phyloP scores from a whole-genome alignment of 2,113 vertebrate species.

The Etia nguti region DNA sequence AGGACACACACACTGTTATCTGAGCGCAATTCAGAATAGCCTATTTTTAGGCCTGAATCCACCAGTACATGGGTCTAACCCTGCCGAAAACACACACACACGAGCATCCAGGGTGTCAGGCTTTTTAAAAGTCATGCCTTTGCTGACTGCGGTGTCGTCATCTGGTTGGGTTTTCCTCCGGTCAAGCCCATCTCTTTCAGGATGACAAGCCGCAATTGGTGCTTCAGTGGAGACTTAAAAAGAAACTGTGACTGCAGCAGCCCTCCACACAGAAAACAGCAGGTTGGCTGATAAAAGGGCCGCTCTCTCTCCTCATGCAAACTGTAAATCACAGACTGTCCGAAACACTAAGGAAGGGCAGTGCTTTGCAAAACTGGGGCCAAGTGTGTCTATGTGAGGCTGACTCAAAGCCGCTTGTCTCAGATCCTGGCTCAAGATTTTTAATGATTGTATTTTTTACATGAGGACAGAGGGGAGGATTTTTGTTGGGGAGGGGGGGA shows the following conservation, averaged over 20 bases:
- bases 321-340: conserved; percentile 34
- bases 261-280: neutral
- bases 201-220: neutral
- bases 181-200: neutral
- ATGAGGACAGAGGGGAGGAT: neutral
- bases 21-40: conserved; percentile 2
- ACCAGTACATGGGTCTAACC: neutral
- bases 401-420: neutral
- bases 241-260: conserved; percentile 3
- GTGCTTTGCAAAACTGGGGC: neutral
- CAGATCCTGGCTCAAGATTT: neutral
- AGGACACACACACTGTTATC: neutral
- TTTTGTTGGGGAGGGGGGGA: neutral
- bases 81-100: neutral
- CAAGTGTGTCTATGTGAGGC: neutral
- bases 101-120: neutral
- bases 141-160: neutral
- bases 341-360: neutral
- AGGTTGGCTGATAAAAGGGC: conserved; percentile 29
- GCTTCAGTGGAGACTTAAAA: neutral
- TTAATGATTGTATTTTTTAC: neutral
- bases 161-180: neutral
- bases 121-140: neutral
- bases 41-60: conserved; percentile 1
- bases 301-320: neutral